Conservation (phyloP, 1,140 invertebrate species). For the Bactericera cockerelli region DNA sequence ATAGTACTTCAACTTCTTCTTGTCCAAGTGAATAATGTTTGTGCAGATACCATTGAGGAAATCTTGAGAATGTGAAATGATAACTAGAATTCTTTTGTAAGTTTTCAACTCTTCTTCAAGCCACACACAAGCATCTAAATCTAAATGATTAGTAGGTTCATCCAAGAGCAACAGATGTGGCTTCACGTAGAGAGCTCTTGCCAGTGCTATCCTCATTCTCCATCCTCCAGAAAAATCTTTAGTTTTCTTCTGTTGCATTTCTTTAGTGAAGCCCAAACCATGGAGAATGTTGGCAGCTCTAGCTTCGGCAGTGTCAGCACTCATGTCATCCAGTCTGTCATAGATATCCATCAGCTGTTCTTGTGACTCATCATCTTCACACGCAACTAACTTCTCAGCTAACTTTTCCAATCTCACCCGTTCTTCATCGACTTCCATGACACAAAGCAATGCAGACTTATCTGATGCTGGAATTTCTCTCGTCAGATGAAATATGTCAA, state of each 20-base stretch:
- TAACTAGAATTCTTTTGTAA: conserved; percentile 93
- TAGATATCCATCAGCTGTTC: conserved; percentile 96
- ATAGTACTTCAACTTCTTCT: conserved; percentile 88
- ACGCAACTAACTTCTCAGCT: conserved; percentile 74
- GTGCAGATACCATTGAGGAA: conserved; percentile 99
- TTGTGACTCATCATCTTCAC: conserved; percentile 81
- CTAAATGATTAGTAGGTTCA: conserved; percentile 96
- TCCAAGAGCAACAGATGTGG: conserved; percentile 88
- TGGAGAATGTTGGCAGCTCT: conserved; percentile 87
- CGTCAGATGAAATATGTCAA: conserved; percentile 95
- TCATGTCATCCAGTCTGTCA: conserved; percentile 91
- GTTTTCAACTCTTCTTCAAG: conserved; percentile 92
- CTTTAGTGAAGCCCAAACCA: conserved; percentile 88
- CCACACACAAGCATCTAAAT: conserved; percentile 99
- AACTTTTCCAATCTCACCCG: conserved; percentile 78
- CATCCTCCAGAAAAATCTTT: conserved; percentile 97
- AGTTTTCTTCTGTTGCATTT: conserved; percentile 82
- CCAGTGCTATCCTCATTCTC: conserved; percentile 98
- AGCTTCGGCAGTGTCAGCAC: conserved; percentile 85
- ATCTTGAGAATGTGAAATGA: conserved; percentile 99
- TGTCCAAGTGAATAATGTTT: conserved; percentile 92
- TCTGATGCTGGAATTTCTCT: conserved; percentile 93
- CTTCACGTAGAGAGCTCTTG: conserved; percentile 77
- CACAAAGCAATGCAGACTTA: conserved; percentile 81
- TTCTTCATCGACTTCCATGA: conserved; percentile 97